Conservation (phyloP, 2,888 invertebrate genomes). For the Drosophila siamana region DNA sequence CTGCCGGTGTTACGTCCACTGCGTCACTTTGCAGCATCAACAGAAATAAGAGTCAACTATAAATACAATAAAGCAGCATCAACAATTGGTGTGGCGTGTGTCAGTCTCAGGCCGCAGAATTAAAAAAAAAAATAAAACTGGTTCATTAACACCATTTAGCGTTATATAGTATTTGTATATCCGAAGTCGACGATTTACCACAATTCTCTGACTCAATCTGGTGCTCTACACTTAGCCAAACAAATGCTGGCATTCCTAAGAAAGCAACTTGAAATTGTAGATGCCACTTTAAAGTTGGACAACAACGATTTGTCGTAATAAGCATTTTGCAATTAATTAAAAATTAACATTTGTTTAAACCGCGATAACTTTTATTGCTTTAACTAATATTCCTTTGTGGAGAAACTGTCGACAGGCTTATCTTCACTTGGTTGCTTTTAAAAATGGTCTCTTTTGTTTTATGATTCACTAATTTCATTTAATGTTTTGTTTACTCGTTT, state of each 20-base stretch:
- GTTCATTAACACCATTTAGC: constrained; percentile 32
- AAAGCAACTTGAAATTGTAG: neutral
- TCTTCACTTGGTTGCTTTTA: no score
- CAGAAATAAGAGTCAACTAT: neutral
- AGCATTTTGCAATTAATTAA: neutral
- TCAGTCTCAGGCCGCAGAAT: constrained; percentile 3
- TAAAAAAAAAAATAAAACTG: constrained; percentile 20
- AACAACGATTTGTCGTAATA: neutral
- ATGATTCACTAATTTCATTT: no score
- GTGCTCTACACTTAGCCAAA: neutral
- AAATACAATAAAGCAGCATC: constrained; percentile 3
- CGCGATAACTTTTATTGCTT: neutral
- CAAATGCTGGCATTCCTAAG: no score
- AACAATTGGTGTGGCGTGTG: constrained; percentile 16
- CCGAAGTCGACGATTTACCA: constrained; percentile 10
- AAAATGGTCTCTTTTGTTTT: no score
- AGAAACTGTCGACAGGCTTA: no score
- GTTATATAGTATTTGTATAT: constrained; percentile 1
- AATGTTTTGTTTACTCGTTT: no score
- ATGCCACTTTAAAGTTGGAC: neutral
- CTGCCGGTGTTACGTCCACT: constrained; percentile 30
- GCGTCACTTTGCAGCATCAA: constrained; percentile 41
- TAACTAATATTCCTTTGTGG: neutral
- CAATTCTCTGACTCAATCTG: constrained; percentile 27
- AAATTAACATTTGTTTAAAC: neutral